Percentiles rank a stretch among this genome's conserved stretches.
Evolutionary conservation across 2,113 vertebrate genomes (phyloP).

Genomic region (Puntigrus tetrazona): DNA sequence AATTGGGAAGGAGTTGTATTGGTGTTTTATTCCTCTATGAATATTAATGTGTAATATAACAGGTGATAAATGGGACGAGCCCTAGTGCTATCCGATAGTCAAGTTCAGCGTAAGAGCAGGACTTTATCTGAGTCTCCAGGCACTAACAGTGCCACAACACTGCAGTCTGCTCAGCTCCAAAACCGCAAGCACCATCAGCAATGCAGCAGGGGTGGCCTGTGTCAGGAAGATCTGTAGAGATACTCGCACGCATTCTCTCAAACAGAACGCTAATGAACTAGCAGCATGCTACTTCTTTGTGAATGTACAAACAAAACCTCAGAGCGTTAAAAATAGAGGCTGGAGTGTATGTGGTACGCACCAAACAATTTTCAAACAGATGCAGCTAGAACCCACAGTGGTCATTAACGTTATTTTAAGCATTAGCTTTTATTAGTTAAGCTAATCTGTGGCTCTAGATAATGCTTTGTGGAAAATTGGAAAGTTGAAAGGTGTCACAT

Average conservation of each 20-base stretch:
- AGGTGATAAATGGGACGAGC: constrained; percentile 21
- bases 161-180: constrained; percentile 6
- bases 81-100: constrained; percentile 17
- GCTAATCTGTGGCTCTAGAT: not conserved
- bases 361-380: constrained; percentile 4
- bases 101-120: constrained; percentile 15
- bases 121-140: constrained; percentile 30
- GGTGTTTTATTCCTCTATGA: constrained; percentile 38
- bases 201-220: constrained; percentile 41
- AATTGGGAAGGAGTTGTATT: constrained; percentile 16
- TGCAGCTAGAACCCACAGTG: not conserved
- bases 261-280: constrained; percentile 31
- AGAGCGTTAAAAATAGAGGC: not conserved
- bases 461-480: not conserved
- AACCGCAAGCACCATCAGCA: constrained; percentile 24
- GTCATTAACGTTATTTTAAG: not conserved
- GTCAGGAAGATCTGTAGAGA: constrained; percentile 34
- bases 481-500: not conserved
- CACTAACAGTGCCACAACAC: constrained; percentile 24
- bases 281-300: not conserved
- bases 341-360: not conserved
- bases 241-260: not conserved
- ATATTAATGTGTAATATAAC: constrained; percentile 47
- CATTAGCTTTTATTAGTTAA: not conserved
- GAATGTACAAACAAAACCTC: not conserved